phyloP scores from a whole-genome alignment of 2,888 invertebrate species.

The Tetramorium bicarinatum region DNA sequence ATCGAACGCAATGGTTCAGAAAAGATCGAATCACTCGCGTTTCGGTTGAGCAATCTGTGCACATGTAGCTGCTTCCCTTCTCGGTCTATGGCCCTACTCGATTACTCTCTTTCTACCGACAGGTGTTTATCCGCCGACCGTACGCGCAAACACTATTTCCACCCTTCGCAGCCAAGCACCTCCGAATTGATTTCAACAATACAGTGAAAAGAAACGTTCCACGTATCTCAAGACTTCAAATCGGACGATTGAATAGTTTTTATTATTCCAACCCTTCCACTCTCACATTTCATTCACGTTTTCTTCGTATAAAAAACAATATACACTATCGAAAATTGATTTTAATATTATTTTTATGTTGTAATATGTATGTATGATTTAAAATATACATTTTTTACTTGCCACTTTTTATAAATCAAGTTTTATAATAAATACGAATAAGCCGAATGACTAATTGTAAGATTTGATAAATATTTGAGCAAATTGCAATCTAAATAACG shows the following conservation, averaged over 20 bases:
- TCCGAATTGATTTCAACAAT: conserved; percentile 64
- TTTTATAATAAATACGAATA: neutral
- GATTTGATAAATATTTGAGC: neutral
- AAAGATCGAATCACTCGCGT: conserved; percentile 82
- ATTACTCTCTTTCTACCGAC: conserved; percentile 70
- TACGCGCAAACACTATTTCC: conserved; percentile 71
- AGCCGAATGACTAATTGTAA: neutral
- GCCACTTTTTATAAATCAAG: neutral
- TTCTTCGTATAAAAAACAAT: neutral
- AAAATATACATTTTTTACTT: conserved; percentile 1
- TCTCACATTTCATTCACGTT: neutral
- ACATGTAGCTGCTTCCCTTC: conserved; percentile 66
- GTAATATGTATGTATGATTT: neutral
- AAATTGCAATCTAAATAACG: neutral
- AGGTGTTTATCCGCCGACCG: conserved; percentile 81
- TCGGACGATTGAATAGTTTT: conserved; percentile 3
- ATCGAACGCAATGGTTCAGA: conserved; percentile 83
- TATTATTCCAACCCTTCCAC: neutral
- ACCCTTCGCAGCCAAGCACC: conserved; percentile 62
- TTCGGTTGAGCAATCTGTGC: conserved; percentile 73
- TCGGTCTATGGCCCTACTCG: conserved; percentile 54
- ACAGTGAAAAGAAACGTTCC: conserved; percentile 40
- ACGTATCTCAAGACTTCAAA: conserved; percentile 17
- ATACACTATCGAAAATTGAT: neutral
- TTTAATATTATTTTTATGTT: neutral